Conservation (phyloP, 1,140 invertebrate species). For the Drosophila bifasciata region DNA sequence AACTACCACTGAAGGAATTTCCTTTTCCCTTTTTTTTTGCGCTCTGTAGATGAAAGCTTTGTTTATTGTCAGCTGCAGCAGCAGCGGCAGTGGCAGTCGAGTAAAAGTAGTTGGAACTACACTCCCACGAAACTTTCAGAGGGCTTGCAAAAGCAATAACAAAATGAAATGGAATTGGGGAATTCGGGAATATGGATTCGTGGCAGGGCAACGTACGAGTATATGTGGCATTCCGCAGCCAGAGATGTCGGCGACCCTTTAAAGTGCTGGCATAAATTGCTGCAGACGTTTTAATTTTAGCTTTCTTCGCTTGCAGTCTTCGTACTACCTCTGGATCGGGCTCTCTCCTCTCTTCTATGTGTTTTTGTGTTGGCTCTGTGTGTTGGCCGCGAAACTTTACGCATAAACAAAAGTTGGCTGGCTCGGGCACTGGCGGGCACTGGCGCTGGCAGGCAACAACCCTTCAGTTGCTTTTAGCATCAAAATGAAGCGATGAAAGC, state of each 20-base stretch:
- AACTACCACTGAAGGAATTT: slow-evolving; percentile 28
- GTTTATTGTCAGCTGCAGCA: slow-evolving; percentile 67
- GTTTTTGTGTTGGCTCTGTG: background rate
- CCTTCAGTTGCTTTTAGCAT: slow-evolving; percentile 59
- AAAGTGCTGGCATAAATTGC: slow-evolving; percentile 47
- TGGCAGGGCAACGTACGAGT: slow-evolving; percentile 9
- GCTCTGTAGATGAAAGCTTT: slow-evolving; percentile 29
- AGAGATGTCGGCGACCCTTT: slow-evolving; percentile 27
- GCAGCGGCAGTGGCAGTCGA: too few relatives aligned
- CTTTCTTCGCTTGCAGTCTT: background rate
- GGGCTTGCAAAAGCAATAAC: slow-evolving; percentile 2
- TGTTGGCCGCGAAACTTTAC: slow-evolving; percentile 59
- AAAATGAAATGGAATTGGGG: slow-evolving; percentile 63
- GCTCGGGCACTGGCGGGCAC: slow-evolving; percentile 16
- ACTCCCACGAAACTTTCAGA: slow-evolving; percentile 49
- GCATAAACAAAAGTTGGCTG: slow-evolving; percentile 66
- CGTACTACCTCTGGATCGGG: too few relatives aligned
- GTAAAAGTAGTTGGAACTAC: slow-evolving; percentile 44
- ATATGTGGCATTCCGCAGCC: background rate
- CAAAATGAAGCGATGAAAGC: slow-evolving; percentile 63
- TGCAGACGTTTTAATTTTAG: slow-evolving; percentile 50
- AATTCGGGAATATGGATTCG: slow-evolving; percentile 56
- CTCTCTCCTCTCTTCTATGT: background rate
- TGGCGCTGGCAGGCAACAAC: slow-evolving; percentile 49
- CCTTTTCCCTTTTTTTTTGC: slow-evolving; percentile 15